phyloP scores from a whole-genome alignment of 2,113 vertebrate species.

The Gopherus evgoodei region DNA sequence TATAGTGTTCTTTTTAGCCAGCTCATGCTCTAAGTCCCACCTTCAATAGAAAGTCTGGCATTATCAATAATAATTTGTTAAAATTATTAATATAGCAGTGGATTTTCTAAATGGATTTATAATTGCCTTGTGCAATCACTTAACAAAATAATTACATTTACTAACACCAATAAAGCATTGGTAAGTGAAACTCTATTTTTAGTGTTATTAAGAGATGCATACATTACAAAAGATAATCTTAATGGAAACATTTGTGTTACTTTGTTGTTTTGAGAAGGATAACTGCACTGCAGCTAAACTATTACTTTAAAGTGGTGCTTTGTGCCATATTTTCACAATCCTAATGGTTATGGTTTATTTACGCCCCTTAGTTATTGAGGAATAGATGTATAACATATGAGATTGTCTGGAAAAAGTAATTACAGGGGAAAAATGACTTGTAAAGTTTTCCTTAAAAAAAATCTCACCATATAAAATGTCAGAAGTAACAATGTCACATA shows the following conservation, averaged over 20 bases:
- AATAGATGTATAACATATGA: background rate
- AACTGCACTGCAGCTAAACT: background rate
- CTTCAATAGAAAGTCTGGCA: background rate
- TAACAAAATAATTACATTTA: background rate
- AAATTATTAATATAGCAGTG: background rate
- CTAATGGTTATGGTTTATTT: background rate
- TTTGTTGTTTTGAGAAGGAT: background rate
- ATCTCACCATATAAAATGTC: background rate
- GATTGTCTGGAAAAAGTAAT: background rate
- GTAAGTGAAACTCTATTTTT: background rate
- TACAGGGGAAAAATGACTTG: background rate
- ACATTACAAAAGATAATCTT: background rate
- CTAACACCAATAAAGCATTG: background rate
- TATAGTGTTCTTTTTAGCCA: background rate
- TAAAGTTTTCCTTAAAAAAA: background rate
- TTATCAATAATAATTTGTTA: background rate
- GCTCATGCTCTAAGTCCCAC: background rate
- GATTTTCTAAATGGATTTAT: background rate
- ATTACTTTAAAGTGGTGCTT: background rate
- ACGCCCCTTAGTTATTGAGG: background rate
- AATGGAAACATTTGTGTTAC: accelerated
- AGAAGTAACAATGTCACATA: background rate
- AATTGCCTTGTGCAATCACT: too few relatives aligned
- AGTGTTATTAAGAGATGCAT: background rate
- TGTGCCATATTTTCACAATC: background rate